These are phyloP conservation scores for Monochamus saltuarius DNA, from an alignment of 1,140 invertebrate species.

Conservation along the genomic window DNA sequence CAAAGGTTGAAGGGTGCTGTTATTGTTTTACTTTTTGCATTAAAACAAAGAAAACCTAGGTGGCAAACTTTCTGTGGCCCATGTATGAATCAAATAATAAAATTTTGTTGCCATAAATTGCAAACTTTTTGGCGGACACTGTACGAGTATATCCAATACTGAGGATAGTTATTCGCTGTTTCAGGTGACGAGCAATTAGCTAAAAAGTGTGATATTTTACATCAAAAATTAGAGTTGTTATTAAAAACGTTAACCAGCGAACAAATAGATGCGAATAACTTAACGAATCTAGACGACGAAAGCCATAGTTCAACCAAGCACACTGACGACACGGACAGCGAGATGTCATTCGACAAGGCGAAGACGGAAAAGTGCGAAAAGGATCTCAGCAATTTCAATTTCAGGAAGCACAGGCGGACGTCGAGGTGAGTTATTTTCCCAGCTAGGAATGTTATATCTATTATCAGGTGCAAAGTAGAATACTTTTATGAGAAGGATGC, in stretches of 20 bases:
- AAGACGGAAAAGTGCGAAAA: slow-evolving; percentile 47
- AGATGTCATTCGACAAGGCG: slow-evolving; percentile 46
- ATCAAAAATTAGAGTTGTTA: slow-evolving; percentile 75
- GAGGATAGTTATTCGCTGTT: neutral
- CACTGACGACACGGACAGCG: slow-evolving; percentile 49
- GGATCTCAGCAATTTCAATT: slow-evolving; percentile 51
- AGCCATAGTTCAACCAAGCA: slow-evolving; percentile 27
- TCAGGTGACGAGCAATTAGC: slow-evolving; percentile 61
- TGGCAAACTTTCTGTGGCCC: too few species aligned
- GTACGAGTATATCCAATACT: too few species aligned
- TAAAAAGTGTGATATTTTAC: slow-evolving; percentile 71
- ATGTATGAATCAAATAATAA: too few species aligned
- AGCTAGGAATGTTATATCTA: neutral
- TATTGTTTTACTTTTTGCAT: too few species aligned
- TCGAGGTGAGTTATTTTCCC: slow-evolving; percentile 35
- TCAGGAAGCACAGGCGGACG: slow-evolving; percentile 46
- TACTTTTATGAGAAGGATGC: too few species aligned
- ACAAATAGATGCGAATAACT: slow-evolving; percentile 33
- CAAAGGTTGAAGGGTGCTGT: too few species aligned
- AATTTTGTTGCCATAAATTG: too few species aligned
- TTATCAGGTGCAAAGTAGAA: too few species aligned
- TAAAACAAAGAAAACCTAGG: too few species aligned
- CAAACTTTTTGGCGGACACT: too few species aligned
- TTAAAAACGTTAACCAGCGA: slow-evolving; percentile 71
- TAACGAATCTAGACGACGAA: slow-evolving; percentile 38